phyloP scores from a whole-genome alignment of 2,888 invertebrate genomes.

The Rhogogaster chlorosoma region DNA sequence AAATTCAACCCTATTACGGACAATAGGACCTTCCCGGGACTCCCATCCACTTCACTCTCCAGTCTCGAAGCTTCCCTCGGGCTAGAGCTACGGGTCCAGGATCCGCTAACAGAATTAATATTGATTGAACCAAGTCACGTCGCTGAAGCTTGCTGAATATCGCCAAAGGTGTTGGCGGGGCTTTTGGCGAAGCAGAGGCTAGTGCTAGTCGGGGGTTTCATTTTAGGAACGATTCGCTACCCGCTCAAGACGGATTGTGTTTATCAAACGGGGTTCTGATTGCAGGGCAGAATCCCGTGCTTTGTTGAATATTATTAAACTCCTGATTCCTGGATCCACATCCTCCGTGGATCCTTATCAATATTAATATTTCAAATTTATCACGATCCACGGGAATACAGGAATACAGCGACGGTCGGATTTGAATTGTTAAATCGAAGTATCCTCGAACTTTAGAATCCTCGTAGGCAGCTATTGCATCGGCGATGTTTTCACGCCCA shows the following conservation, averaged over 20 bases:
- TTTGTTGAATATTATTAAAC: not conserved
- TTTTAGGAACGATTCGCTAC: not conserved
- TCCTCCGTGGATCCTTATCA: too few relatives aligned
- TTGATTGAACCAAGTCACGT: conserved; percentile 46
- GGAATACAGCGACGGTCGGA: not conserved
- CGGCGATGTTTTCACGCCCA: conserved; percentile 77
- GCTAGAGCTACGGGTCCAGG: conserved; percentile 5
- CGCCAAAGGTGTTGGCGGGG: conserved; percentile 33
- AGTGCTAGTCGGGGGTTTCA: too few relatives aligned
- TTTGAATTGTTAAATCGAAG: conserved; percentile 1
- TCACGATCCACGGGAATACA: not conserved
- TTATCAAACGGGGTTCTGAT: not conserved
- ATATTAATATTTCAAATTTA: not conserved
- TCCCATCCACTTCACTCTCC: conserved; percentile 44
- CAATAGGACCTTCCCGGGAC: conserved; percentile 33
- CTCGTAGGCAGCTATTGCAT: conserved; percentile 65
- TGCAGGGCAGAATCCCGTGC: not conserved
- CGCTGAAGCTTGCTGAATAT: conserved; percentile 23
- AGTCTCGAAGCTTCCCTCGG: conserved; percentile 18
- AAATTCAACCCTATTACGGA: conserved; percentile 50
- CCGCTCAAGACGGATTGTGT: not conserved
- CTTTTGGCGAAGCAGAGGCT: too few relatives aligned
- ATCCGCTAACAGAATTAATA: conserved; percentile 52
- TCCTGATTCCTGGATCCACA: too few relatives aligned
- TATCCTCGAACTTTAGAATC: not conserved